These are phyloP conservation scores for Hylia prasina DNA, from an alignment of 2,113 vertebrate genomes.

Conservation along the genomic window DNA sequence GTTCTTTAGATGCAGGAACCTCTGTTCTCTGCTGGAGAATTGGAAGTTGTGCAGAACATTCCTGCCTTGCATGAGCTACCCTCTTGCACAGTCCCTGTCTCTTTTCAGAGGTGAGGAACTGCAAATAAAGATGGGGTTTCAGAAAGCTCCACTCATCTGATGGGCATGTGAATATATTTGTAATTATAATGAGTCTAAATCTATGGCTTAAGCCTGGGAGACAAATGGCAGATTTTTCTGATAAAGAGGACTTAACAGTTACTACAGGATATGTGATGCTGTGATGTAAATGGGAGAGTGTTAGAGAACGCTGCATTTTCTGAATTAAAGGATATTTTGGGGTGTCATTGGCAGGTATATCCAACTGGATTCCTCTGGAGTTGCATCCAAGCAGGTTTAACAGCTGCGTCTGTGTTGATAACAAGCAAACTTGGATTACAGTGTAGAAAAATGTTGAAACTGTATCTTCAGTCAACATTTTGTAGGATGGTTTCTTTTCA, in stretches of 20 bases:
- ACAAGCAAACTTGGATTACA: neutral
- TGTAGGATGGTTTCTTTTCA: neutral
- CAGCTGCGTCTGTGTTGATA: neutral
- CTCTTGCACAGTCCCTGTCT: neutral
- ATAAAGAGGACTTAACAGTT: neutral
- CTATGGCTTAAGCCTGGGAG: neutral
- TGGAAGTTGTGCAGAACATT: neutral
- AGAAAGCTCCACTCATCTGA: neutral
- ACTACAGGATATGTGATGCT: neutral
- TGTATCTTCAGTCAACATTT: fast-evolving
- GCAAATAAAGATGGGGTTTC: neutral
- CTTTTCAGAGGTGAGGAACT: neutral
- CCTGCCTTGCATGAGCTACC: neutral
- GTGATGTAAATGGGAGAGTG: neutral
- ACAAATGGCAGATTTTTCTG: neutral
- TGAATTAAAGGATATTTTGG: neutral
- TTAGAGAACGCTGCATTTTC: neutral
- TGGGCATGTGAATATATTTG: neutral
- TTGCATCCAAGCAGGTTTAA: neutral
- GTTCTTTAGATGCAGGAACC: neutral
- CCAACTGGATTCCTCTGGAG: neutral
- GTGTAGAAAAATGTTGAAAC: neutral
- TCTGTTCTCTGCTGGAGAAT: neutral
- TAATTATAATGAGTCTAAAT: neutral
- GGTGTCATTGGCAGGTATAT: neutral